Base-by-base conservation (phyloP, 2,888 invertebrate species). In the Orthosia gothica region DNA sequence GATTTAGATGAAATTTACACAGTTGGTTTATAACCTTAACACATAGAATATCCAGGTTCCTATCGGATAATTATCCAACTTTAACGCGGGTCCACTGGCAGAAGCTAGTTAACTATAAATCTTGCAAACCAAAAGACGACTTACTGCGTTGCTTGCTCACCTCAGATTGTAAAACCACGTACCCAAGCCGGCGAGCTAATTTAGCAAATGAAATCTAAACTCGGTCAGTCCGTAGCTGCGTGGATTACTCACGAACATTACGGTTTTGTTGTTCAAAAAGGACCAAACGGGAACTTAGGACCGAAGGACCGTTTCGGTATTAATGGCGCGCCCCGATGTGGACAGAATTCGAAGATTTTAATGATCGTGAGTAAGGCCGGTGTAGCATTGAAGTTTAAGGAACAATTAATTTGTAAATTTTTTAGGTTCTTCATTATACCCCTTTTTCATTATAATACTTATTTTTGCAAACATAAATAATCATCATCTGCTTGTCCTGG, bases 131-230 rank as follows among this genome's bases (percentile, higher is more conserved):
- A 57, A 67, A 68, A 62, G 58, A 66, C 47, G 18, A 32, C 45
- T 15, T 54, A 61, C 32, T 23, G 9, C n/a, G 23, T 23, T 12
- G 18, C 49, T 58, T 62, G 55, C 58, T 75, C 59, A 71, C 81
- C 69, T 84, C 70, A 66, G 75, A 83, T 58, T 68, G 68, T 84
- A 66, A 54, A 75, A 71, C 62, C 55, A 32, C 81, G 81, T 32
- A 70, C 57, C 52, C 74, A 74, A 74, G 32, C 18, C 68, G n/a
- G 47, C 52, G 67, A 63, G 65, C 80, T 87, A 86, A 87, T 87
- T 87, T 83, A 77, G 82, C 76, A 82, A 86, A 87, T 84, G 84
- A 87, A 87, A 87, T 87, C 82, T 86, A 86, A 84, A 84, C 80
- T 87, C 82, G 88, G 86, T 87, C 86, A 87, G 84, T 74, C 66